Evolutionary conservation across 1,140 invertebrate genomes (phyloP).

Genomic region (Euglossa dilemma): DNA sequence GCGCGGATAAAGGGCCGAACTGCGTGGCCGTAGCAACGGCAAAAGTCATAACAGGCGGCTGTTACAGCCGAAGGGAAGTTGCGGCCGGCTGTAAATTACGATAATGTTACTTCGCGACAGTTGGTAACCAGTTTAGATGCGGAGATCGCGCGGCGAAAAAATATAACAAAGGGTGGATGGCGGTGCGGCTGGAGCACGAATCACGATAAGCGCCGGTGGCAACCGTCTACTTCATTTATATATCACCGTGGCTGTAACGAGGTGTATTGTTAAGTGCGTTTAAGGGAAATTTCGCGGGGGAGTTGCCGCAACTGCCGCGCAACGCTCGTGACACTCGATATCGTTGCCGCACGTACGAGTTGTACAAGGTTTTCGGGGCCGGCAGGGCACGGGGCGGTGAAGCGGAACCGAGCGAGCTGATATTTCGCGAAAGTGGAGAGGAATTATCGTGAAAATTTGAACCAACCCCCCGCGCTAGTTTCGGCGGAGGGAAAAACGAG

Average conservation of each 20-base stretch:
- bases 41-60: constrained; percentile 54
- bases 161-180: constrained; percentile 8
- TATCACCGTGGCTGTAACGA: constrained; percentile 45
- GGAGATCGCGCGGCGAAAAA: constrained; percentile 34
- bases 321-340: constrained; percentile 19
- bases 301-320: constrained; percentile 24
- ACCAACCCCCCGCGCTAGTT: neutral
- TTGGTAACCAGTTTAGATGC: constrained; percentile 46
- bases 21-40: constrained; percentile 29
- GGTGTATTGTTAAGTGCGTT: constrained; percentile 24
- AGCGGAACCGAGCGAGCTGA: neutral
- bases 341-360: constrained; percentile 21
- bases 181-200: constrained; percentile 7
- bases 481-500: neutral
- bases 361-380: neutral
- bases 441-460: constrained; percentile 30
- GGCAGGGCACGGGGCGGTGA: no score
- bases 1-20: constrained; percentile 37
- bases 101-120: constrained; percentile 54
- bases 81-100: constrained; percentile 56
- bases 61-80: constrained; percentile 36
- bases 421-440: neutral
- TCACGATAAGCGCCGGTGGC: constrained; percentile 48
- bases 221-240: constrained; percentile 46
- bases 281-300: constrained; percentile 11